Percentiles rank a stretch among this genome's conserved stretches.
Conservation (phyloP, 2,113 vertebrate genomes). For the Passer montanus region DNA sequence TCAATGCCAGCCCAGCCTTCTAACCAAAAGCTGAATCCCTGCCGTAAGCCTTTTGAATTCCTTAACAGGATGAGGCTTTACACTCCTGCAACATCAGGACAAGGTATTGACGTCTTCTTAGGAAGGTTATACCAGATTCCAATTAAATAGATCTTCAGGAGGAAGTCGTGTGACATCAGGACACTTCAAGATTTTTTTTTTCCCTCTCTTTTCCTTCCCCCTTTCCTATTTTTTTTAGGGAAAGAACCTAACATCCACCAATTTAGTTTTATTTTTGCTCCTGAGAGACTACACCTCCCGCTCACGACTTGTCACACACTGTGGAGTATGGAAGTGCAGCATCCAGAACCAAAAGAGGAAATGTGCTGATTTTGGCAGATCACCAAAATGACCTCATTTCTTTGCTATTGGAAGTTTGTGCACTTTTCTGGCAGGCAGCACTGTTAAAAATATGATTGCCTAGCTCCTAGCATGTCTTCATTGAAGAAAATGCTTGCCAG, state of each 20-base stretch:
- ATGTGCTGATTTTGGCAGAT: slow-evolving; percentile 63
- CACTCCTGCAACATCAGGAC: not conserved
- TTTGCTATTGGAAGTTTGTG: slow-evolving; percentile 70
- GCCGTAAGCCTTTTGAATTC: not conserved
- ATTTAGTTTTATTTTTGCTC: not conserved
- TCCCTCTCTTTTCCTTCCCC: fast-evolving
- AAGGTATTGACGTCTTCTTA: not conserved
- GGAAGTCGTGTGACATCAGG: not conserved
- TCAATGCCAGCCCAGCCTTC: not conserved
- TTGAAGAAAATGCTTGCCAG: slow-evolving; percentile 57
- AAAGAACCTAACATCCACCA: not conserved
- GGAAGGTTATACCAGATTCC: not conserved
- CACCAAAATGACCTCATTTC: slow-evolving; percentile 68
- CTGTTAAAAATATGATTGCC: slow-evolving; percentile 48
- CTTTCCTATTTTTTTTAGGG: not conserved
- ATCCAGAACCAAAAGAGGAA: slow-evolving; percentile 66
- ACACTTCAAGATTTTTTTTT: not conserved
- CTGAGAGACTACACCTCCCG: not conserved
- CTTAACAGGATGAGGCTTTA: not conserved
- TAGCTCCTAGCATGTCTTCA: slow-evolving; percentile 45
- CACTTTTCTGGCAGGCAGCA: slow-evolving; percentile 55
- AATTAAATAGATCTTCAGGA: not conserved
- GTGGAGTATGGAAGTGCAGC: slow-evolving; percentile 22
- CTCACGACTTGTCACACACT: not conserved
- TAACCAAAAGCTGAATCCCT: not conserved